Evolutionary conservation across 2,888 invertebrate species (phyloP), one percentile per base, ranked within the genome.

Genomic region (Charanyca ferruginea): DNA sequence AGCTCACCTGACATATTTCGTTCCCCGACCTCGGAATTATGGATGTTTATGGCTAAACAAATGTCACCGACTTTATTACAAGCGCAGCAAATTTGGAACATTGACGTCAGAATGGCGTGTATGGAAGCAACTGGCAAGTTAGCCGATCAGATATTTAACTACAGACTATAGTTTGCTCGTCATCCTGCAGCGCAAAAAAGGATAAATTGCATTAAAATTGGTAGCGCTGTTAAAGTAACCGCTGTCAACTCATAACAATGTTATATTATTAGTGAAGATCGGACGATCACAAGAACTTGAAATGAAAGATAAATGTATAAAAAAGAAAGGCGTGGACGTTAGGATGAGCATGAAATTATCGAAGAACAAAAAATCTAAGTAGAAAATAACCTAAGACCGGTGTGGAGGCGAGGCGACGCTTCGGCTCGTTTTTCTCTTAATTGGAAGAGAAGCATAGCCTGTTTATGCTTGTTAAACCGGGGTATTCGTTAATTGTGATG

Each of bases 281-380:
- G 65, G 64, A 69, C 61, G 63, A 55, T 61, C 52, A 51, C 51
- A 54, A 73, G 73, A 73, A 71, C 57, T 69, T 66, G 64, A 66
- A 67, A 67, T 65, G 64, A 77, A 73, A 72, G 54, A 75, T 70
- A 70, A 79, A 75, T 64, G 70, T 63, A 73, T 66, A 70, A 77
- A 81, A 80, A 75, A 81, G 66, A 78, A 78, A 72, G 49, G 49
- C 71, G 69, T 67, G 66, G 71, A 80, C 73, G 78, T 83, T 79
- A 85, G 80, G 81, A 81, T 74, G 80, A 78, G 79, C 81, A 79
- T 85, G 76, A 82, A 86, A 83, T 85, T 84, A 86, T 84, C 79
- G 63, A 73, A 62, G 79, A 83, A 78, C 72, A 86, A 86, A 87
- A 85, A 84, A 81, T 79, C 73, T 75, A 75, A 77, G 68, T 70